Base-by-base conservation (phyloP, 2,888 invertebrate genomes). In the Drosophila neonasuta region DNA sequence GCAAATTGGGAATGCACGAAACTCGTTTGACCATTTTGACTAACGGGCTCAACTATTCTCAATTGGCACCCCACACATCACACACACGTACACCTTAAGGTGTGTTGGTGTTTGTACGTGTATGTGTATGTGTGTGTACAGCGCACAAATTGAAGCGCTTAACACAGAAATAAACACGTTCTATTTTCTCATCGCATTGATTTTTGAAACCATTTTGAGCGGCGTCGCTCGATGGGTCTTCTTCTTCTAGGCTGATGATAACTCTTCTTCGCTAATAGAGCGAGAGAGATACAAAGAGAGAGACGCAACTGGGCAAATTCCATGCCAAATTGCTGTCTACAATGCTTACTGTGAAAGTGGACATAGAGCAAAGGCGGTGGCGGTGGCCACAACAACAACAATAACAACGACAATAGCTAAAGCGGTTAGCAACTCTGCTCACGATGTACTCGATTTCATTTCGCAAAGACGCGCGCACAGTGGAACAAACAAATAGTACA, bases 181-280 rank as follows among this genome's bases (percentile, higher is more conserved):
- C 87, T 77, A 86, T 83, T 80, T 88, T 76, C 74, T 62, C 68
- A 68, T 74, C 81, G 78, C 81, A 87, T 87, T 83, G 88, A 87
- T 87, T 87, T 87, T 88, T 73, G 88, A 87, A 87, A 84, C 87
- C 87, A 84, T 88, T 88, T 81, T 71, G 71, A 76, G 74, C 82
- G 77, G 74, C 82, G 77, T 30, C 69, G 83, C 74, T 79, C 41
- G 58, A 61, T 74, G 74, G 77, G 74, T 62, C 66, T 70, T 70
- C 49, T 39, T 30, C 36, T 52, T 46, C 24, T 24, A 24, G 17
- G 6, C 45, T 58, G 68, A 39, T 74, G 74, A 70, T 74, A 83
- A 67, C 80, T 83, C 71, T 44, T 20, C 44, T 46, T 62, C 66
- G 34, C 66, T 63, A 24, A 6, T 24, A 24, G 24, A 24, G 24